Conservation (phyloP, 1,140 invertebrate species). For the Sminthurinus signatus region DNA sequence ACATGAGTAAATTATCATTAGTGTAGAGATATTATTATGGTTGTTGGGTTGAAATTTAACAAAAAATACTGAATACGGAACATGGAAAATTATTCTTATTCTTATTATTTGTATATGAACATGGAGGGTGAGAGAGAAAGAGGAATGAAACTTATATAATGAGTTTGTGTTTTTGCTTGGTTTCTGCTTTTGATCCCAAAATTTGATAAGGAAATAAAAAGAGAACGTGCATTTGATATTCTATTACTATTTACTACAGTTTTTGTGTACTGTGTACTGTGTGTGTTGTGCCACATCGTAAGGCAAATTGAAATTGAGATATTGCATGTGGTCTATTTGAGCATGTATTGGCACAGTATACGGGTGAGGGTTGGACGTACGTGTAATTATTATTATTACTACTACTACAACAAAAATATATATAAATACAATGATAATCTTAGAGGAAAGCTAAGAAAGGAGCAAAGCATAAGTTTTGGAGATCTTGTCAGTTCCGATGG, state of each 20-base stretch:
- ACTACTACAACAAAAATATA: neutral
- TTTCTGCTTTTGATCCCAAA: neutral
- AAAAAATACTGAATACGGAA: too few relatives aligned
- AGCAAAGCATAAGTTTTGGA: neutral
- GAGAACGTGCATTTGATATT: too few relatives aligned
- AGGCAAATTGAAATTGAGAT: slow-evolving; percentile 7
- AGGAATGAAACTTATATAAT: neutral
- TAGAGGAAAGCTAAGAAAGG: neutral
- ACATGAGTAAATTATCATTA: slow-evolving; percentile 8
- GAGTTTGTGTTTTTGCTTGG: neutral
- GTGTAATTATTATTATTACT: neutral
- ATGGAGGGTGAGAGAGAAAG: neutral
- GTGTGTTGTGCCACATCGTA: neutral
- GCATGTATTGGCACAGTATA: slow-evolving; percentile 1
- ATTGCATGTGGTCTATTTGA: slow-evolving; percentile 2
- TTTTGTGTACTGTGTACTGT: too few relatives aligned
- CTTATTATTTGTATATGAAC: too few relatives aligned
- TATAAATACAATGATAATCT: slow-evolving; percentile 1
- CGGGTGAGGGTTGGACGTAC: neutral
- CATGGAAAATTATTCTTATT: too few relatives aligned
- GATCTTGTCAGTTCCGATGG: slow-evolving; percentile 14
- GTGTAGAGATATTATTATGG: neutral
- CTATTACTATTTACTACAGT: too few relatives aligned
- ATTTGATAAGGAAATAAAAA: neutral
- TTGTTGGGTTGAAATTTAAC: too few relatives aligned